Evolutionary conservation across 2,888 invertebrate species (phyloP), one percentile per base, ranked within the genome.

Genomic region (Camptogramma bilineatum): DNA sequence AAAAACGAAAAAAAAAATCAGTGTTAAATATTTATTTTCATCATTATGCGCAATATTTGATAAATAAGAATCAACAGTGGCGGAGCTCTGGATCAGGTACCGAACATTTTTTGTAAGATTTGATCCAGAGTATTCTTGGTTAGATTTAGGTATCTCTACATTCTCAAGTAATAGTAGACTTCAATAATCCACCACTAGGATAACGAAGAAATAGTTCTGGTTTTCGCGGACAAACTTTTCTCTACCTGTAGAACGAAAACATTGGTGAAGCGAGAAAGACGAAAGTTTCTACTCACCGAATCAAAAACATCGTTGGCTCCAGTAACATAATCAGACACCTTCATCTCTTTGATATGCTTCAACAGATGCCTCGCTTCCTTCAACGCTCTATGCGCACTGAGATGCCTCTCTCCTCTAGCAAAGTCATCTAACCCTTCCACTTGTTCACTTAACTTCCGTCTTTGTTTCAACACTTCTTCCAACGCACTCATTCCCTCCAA

Each of bases 371-470:
- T 82, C 0, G 93, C 94, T 70, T 94, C 92, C 59, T 90, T 93
- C 60, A 93, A 61, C 4, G 93, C 90, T 69, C 90, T 80, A 55
- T 93, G 90, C 0, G 93, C 90, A 51, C 88, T 90, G 51, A 92
- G 68, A 74, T 93, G 93, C 60, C 85, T 86, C 68, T 92, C 93
- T 0, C 91, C 90, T 50, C 85, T 82, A 16, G 92, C 92, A 54
- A 93, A 93, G 4, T 94, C 94, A 59, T 93, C 89, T 18, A 93
- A 72, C n/a, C 82, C 88, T 44, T 89, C 91, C n/a, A 91, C 88
- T 64, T 84, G 83, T 58, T 88, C 88, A 1, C 84, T 87, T 13
- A 91, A 68, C 55, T 77, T 79, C 47, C 84, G 79, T 28, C 85
- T 82, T 52, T 86, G 80, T 56, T 85, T 88, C 5, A 91, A 62